Conservation (phyloP, 1,140 invertebrate genomes). For the Pteromalus puparum region DNA sequence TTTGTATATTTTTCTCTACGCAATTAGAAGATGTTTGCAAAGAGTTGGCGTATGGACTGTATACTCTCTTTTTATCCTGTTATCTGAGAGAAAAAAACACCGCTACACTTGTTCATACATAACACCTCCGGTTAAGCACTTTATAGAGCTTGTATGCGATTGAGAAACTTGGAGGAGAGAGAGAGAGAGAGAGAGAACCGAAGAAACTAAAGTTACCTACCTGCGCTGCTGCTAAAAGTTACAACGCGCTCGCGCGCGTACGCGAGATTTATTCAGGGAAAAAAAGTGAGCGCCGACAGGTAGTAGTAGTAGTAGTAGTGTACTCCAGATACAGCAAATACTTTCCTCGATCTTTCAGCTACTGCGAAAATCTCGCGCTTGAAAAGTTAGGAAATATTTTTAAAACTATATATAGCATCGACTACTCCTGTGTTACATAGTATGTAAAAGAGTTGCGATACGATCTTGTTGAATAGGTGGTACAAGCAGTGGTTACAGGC, state of each 20-base stretch:
- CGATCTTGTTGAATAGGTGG: background rate
- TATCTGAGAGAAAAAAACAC: too few relatives aligned
- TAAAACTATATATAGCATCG: background rate
- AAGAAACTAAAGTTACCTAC: slow-evolving; percentile 16
- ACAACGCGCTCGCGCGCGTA: background rate
- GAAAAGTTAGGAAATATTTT: background rate
- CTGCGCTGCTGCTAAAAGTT: background rate
- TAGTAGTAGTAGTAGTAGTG: background rate
- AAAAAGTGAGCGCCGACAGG: background rate
- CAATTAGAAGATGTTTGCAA: background rate
- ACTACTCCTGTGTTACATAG: background rate
- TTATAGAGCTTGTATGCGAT: slow-evolving; percentile 12
- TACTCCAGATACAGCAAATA: background rate
- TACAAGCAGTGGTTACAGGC: too few relatives aligned
- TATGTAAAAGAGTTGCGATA: background rate
- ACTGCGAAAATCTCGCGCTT: background rate
- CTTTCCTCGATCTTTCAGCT: background rate
- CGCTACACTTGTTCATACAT: background rate
- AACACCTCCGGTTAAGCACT: background rate
- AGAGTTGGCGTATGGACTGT: too few relatives aligned
- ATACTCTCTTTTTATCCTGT: background rate
- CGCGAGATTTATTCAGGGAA: background rate
- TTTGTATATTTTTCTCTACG: background rate
- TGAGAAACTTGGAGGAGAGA: slow-evolving; percentile 13
- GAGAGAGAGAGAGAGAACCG: background rate